phyloP scores from a whole-genome alignment of 2,888 invertebrate genomes.

The Cyrtodaria siliqua region DNA sequence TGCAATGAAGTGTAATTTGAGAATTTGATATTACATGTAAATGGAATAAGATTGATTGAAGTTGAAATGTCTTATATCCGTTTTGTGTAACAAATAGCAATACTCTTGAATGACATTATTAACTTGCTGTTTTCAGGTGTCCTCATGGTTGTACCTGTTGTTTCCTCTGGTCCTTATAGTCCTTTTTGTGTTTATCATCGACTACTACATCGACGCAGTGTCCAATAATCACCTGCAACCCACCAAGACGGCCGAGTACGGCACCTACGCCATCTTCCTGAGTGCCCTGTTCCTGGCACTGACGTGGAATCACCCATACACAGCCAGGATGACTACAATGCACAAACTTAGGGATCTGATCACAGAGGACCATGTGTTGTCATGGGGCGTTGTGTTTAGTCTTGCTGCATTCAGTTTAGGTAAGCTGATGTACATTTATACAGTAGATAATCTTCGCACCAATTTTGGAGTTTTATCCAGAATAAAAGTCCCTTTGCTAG shows the following conservation, averaged over 20 bases:
- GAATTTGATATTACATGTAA: too few relatives aligned
- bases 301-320: slow-evolving; percentile 85
- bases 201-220: slow-evolving; percentile 87
- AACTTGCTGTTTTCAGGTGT: slow-evolving; percentile 59
- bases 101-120: background rate
- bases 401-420: slow-evolving; percentile 86
- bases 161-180: slow-evolving; percentile 84
- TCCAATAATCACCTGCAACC: slow-evolving; percentile 84
- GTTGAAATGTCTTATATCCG: too few relatives aligned
- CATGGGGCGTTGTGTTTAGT: slow-evolving; percentile 87
- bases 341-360: slow-evolving; percentile 78
- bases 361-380: slow-evolving; percentile 86
- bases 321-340: slow-evolving; percentile 79
- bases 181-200: slow-evolving; percentile 86
- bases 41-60: too few relatives aligned
- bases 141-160: slow-evolving; percentile 82
- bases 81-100: too few relatives aligned
- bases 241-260: slow-evolving; percentile 83
- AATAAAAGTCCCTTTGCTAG: too few relatives aligned
- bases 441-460: too few relatives aligned
- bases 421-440: slow-evolving; percentile 70
- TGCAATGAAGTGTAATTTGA: too few relatives aligned
- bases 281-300: slow-evolving; percentile 84
- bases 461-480: too few relatives aligned
- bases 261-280: slow-evolving; percentile 85